A percentile compares a stretch with the other conserved stretches of the same genome.
Evolutionary conservation across 2,113 vertebrate species (phyloP).

Genomic region (Piprites chloris): DNA sequence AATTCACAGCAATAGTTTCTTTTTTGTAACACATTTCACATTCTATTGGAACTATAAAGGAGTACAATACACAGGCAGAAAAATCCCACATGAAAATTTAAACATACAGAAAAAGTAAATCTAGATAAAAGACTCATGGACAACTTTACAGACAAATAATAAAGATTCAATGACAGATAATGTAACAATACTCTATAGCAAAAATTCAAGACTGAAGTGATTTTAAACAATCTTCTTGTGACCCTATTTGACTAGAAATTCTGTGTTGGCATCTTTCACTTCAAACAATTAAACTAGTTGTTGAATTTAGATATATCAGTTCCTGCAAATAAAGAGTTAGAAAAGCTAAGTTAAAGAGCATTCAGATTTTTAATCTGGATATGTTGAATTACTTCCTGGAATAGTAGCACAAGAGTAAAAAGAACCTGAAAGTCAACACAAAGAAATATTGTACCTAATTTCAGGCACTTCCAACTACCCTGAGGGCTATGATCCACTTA

Average conservation of each 20-base stretch:
- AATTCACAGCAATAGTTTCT: not conserved
- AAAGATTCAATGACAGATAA: not conserved
- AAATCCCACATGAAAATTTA: not conserved
- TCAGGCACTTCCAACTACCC: not conserved
- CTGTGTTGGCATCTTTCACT: not conserved
- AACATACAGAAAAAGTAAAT: not conserved
- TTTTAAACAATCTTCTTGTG: not conserved
- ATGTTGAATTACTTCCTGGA: not conserved
- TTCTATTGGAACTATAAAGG: not conserved
- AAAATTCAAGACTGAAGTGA: not conserved
- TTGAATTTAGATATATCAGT: not conserved
- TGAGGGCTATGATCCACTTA: not conserved
- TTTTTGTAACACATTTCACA: not conserved
- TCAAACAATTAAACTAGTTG: not conserved
- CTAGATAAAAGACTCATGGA: not conserved
- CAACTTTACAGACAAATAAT: not conserved
- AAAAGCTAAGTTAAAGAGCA: not conserved
- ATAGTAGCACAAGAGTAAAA: not conserved
- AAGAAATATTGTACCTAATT: not conserved
- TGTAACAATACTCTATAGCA: not conserved
- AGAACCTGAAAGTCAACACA: not conserved
- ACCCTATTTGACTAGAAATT: not conserved
- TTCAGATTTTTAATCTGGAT: not conserved
- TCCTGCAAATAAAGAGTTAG: not conserved
- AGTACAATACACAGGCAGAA: not conserved